Base-by-base conservation (phyloP, 2,113 vertebrate species). In the Oceanodroma tethys region DNA sequence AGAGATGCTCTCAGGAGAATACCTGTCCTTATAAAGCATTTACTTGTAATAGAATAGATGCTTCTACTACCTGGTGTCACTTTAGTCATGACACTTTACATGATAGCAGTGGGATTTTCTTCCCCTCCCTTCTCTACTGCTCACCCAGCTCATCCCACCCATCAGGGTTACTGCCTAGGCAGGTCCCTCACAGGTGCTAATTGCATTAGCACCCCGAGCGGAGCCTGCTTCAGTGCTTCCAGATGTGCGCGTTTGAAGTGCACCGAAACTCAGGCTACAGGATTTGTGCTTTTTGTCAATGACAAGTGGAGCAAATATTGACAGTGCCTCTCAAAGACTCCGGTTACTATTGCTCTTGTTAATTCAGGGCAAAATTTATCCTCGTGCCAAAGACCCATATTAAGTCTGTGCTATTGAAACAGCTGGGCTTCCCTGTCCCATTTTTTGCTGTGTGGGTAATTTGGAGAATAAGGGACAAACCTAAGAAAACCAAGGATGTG, bases 231-330 rank as follows among this genome's bases (percentile, higher is more conserved):
- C 29, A 7, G 38, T 1, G 13, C 75, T 38, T n/a, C 65, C 17
- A 3, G 27, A 21, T 47, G 62, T 8, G 26, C 3, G 36, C 4
- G 67, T 86, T 67, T 45, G 75, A 55, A 62, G 67, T 76, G 88
- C 65, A 20, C 78, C 16, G 60, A 7, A 38, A 12, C 68, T 60
- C 10, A 0, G 34, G 82, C 68, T 76, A 1, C 38, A 65, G 90
- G 85, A 70, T 88, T 94, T 90, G 94, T 76, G 92, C 67, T 85
- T 86, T 43, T 75, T 95, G 88, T 86, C 92, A 93, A 52, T 92
- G 95, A 63, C 90, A 93, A 94, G 90, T 52, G 90, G 92, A 95
- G 90, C 94, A 97, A 95, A 95, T 94, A 96, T 97, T 96, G 95
- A 97, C 90, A 93, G 78, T 93, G 94, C 82, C 53, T 97, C 96